Percentiles rank a stretch among this genome's conserved stretches.
phyloP scores from a whole-genome alignment of 2,888 invertebrate genomes.

The Caenorhabditis sinica region DNA sequence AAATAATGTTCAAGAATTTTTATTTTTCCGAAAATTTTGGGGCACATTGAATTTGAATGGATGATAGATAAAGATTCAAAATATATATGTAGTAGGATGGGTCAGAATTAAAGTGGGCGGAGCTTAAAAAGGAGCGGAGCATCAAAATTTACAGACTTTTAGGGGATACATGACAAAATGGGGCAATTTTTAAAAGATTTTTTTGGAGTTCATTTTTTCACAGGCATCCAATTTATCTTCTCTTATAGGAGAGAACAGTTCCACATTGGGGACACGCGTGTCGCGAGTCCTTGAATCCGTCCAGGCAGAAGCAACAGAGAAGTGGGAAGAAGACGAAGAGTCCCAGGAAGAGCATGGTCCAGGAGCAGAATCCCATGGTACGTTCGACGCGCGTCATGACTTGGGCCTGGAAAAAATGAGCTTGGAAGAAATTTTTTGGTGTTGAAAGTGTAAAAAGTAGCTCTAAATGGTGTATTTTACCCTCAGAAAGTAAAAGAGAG shows the following conservation, averaged over 20 bases:
- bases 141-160: too few species aligned
- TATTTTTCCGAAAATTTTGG: too few species aligned
- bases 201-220: too few species aligned
- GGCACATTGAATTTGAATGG: too few species aligned
- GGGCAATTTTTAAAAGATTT: too few species aligned
- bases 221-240: conserved; percentile 16
- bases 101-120: too few species aligned
- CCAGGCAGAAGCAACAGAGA: conserved; percentile 64
- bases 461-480: too few species aligned
- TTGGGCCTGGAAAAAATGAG: conserved; percentile 36
- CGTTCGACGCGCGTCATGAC: conserved; percentile 53
- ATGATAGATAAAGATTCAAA: too few species aligned
- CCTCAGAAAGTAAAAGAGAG: background rate
- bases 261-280: conserved; percentile 65
- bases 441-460: background rate
- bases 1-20: too few species aligned
- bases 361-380: conserved; percentile 67
- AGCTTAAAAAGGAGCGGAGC: too few species aligned
- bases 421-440: background rate
- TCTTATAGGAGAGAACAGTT: conserved; percentile 45
- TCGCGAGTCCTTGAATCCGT: conserved; percentile 58
- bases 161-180: too few species aligned
- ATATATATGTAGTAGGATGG: too few species aligned
- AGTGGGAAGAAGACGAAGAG: conserved; percentile 66
- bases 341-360: conserved; percentile 63